These are phyloP conservation scores for Nycticebus coucang DNA, from an alignment of 2,113 vertebrate species.

Conservation along the genomic window DNA sequence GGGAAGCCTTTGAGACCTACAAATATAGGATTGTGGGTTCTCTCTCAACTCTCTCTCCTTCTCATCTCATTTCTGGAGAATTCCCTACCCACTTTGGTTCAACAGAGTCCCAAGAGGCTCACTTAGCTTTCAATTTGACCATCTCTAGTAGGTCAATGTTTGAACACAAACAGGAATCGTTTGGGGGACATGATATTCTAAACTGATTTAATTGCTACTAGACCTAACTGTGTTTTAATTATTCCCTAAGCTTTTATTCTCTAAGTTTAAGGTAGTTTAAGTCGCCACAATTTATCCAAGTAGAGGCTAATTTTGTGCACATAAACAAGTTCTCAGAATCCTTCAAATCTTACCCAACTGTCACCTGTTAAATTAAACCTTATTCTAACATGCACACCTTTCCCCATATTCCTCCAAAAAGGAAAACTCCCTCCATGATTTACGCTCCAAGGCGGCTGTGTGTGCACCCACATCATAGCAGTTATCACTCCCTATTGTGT, in stretches of 20 bases:
- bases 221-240: background rate
- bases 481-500: background rate
- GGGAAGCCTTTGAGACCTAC: background rate
- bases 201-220: conserved; percentile 20
- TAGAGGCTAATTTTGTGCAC: background rate
- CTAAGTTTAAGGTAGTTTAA: background rate
- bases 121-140: conserved; percentile 40
- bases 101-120: background rate
- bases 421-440: background rate
- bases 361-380: background rate
- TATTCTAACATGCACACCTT: background rate
- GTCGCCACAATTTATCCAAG: background rate
- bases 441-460: background rate
- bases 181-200: conserved; percentile 1
- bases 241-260: background rate
- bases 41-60: background rate
- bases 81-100: background rate
- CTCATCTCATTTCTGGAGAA: conserved; percentile 36
- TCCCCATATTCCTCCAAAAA: background rate
- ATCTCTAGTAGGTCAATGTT: conserved; percentile 11
- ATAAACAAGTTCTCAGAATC: background rate
- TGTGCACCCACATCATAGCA: background rate
- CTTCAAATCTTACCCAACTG: background rate
- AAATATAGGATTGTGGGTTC: background rate
- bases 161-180: conserved; percentile 8